phyloP scores from a whole-genome alignment of 2,888 invertebrate genomes.

The Metalampra italica region DNA sequence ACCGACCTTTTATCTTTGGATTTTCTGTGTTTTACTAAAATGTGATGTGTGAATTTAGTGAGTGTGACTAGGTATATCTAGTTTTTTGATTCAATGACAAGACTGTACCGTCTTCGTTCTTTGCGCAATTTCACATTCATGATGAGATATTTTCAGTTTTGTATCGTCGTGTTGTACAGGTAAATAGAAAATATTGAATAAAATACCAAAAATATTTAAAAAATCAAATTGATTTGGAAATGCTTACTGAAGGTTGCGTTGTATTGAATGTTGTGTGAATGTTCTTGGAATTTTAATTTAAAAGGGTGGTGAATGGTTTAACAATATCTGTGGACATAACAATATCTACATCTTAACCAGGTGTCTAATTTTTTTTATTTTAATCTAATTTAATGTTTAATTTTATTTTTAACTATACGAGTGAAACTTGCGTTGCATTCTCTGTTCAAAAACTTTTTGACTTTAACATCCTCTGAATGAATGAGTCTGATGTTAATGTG shows the following conservation, averaged over 20 bases:
- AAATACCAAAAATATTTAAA: not conserved
- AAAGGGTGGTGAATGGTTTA: too few relatives aligned
- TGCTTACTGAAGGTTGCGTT: not conserved
- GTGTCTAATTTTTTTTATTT: too few relatives aligned
- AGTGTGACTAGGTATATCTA: slow-evolving; percentile 2
- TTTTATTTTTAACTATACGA: too few relatives aligned
- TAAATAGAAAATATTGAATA: slow-evolving; percentile 22
- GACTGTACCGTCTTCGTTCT: not conserved
- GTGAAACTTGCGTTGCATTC: too few relatives aligned
- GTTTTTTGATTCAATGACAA: not conserved
- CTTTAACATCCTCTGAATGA: too few relatives aligned
- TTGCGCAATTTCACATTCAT: not conserved
- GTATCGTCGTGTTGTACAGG: slow-evolving; percentile 60
- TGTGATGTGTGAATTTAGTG: slow-evolving; percentile 16
- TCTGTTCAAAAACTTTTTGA: too few relatives aligned
- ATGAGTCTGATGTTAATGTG: too few relatives aligned
- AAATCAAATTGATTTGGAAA: not conserved
- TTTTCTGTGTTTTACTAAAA: slow-evolving; percentile 16
- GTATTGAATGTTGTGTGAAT: not conserved
- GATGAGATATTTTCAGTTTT: slow-evolving; percentile 68
- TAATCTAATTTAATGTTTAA: too few relatives aligned
- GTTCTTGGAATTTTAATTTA: not conserved
- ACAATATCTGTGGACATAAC: not conserved
- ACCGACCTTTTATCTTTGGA: slow-evolving; percentile 30
- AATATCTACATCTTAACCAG: not conserved